Percentiles rank a stretch among this genome's conserved stretches.
These are phyloP conservation scores for Urocitellus parryii DNA, from an alignment of 2,113 vertebrate genomes.

Conservation along the genomic window DNA sequence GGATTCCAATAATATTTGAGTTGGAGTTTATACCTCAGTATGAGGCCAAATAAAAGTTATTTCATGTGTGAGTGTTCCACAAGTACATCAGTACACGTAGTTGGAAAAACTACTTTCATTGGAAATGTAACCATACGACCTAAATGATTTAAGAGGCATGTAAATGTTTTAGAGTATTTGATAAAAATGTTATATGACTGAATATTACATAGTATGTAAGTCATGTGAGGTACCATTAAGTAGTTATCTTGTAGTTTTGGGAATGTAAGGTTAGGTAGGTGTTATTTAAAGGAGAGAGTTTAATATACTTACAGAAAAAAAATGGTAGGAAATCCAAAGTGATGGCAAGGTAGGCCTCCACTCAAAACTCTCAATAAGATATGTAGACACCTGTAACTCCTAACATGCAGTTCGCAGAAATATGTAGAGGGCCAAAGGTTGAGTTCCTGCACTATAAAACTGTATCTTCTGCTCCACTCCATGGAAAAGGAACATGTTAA, in stretches of 20 bases:
- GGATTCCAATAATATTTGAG: neutral
- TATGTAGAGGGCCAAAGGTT: neutral
- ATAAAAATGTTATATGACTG: neutral
- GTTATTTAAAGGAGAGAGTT: neutral
- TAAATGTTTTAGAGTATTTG: constrained; percentile 14
- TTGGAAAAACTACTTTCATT: neutral
- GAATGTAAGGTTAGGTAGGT: neutral
- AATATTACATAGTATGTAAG: neutral
- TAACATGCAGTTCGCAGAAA: neutral
- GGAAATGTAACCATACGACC: neutral
- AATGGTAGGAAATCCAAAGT: neutral
- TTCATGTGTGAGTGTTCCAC: neutral
- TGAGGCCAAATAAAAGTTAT: neutral
- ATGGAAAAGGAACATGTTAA: neutral
- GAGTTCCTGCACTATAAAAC: neutral
- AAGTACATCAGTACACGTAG: neutral
- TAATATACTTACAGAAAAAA: neutral
- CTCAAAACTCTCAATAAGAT: neutral
- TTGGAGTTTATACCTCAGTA: neutral
- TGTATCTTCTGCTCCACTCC: neutral
- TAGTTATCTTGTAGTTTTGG: neutral
- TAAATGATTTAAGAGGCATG: neutral
- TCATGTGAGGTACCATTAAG: neutral
- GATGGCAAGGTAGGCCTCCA: neutral
- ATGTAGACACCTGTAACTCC: neutral